A percentile compares a stretch with the other conserved stretches of the same genome.
Conservation (phyloP, 2,113 vertebrate species). For the Benthochromis sp. region DNA sequence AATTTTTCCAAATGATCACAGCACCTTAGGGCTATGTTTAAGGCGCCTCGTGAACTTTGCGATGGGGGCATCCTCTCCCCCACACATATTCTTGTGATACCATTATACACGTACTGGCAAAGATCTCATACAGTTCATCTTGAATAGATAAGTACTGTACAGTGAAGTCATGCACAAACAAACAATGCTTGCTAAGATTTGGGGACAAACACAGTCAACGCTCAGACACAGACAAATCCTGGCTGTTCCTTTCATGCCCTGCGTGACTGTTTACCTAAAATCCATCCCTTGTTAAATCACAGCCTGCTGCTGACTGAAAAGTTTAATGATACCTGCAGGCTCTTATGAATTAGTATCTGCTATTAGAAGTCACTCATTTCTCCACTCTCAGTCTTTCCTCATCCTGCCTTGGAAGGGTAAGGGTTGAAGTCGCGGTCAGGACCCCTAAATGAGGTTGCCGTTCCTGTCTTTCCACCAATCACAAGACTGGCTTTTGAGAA, state of each 20-base stretch:
- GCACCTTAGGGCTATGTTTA: constrained; percentile 18
- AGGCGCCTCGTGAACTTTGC: constrained; percentile 25
- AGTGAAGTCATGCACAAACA: background rate
- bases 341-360: constrained; percentile 43
- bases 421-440: constrained; percentile 70
- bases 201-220: background rate
- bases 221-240: background rate
- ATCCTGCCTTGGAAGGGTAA: constrained; percentile 18
- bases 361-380: constrained; percentile 37
- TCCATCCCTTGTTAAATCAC: constrained; percentile 34
- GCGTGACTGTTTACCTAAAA: constrained; percentile 46
- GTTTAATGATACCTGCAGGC: constrained; percentile 66
- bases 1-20: constrained; percentile 34
- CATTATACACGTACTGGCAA: background rate
- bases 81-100: constrained; percentile 20
- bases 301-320: constrained; percentile 49
- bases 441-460: constrained; percentile 6
- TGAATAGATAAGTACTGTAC: background rate
- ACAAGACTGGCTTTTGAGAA: constrained; percentile 39
- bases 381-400: constrained; percentile 15
- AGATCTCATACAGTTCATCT: background rate
- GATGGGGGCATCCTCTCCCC: background rate
- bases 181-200: background rate
- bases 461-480: constrained; percentile 43
- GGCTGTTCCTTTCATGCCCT: background rate